Base-by-base conservation (phyloP, 2,888 invertebrate species). In the Silvanus unidentatus region DNA sequence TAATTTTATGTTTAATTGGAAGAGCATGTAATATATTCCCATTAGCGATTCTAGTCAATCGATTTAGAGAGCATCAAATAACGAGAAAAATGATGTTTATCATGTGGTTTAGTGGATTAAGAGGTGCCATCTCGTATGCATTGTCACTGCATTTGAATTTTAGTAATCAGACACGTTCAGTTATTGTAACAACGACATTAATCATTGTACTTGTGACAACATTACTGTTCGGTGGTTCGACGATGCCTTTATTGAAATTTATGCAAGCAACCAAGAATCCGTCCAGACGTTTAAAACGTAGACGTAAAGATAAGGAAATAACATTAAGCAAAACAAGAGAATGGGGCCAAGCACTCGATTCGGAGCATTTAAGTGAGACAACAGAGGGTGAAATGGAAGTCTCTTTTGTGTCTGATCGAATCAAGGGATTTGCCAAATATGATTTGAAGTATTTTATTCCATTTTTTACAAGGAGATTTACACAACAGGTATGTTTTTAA, bases 41-140 rank as follows among this genome's bases (percentile, higher is more conserved):
- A 1, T 73, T 99, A 41, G 92, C 96, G 1, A 80, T 88, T 62
- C 76, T 98, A 29, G 90, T 95, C 43, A 99, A 99, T 71, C 88
- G 88, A 70, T 99, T 98, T 71, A 81, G 97, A 11, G 94, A 96
- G 66, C 97, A 97, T 73, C 95, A 95, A 73, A 98, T 99, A 46
- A 97, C 96, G 1, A 88, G 86, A 69, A 94, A 95, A 73, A 97
- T 95, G 93, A 96, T 96, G 84, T 96, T 97, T 65, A 95, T 98
- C 48, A 98, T 98, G 97, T 98, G 97, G 97, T 97, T 97, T 70
- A 95, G 95, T 69, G 94, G 97, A 37, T 73, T 98, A 50, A 80
- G 98, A 44, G 98, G 98, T 29, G 98, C 98, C 6, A 96, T 99
- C 69, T 97, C 98, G 0, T 99, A 99, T 73, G 98, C 98, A 1